Evolutionary conservation across 2,888 invertebrate genomes (phyloP).

Genomic region (Hetaerina titia): DNA sequence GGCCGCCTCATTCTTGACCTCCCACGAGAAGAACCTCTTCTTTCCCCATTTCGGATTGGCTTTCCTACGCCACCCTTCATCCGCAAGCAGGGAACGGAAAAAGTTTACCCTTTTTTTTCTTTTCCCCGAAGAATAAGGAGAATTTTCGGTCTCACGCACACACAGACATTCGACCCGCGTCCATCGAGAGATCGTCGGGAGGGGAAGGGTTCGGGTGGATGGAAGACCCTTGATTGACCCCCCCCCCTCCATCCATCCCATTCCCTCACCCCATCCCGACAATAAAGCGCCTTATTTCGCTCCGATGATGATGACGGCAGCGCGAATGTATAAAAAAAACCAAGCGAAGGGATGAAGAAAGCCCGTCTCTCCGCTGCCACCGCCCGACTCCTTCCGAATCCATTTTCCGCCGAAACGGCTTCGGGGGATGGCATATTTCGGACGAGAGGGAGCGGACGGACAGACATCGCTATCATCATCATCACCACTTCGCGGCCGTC

Average conservation of each 20-base stretch:
- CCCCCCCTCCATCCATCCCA: not conserved
- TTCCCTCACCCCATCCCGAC: not conserved
- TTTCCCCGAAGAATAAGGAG: not conserved
- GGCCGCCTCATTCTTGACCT: not conserved
- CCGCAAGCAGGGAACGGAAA: not conserved
- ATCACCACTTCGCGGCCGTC: not conserved
- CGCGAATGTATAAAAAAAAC: slow-evolving; percentile 9
- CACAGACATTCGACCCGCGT: not conserved
- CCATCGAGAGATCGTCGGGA: not conserved
- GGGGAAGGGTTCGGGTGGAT: not conserved
- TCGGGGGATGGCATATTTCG: not conserved
- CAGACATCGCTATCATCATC: not conserved
- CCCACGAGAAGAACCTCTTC: not conserved
- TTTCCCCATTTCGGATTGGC: not conserved
- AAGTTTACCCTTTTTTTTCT: not conserved
- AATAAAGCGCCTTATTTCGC: slow-evolving; percentile 39
- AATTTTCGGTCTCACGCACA: not conserved
- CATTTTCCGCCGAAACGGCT: not conserved
- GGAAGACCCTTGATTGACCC: not conserved
- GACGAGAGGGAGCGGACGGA: not conserved
- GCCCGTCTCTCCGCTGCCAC: not conserved
- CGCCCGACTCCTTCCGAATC: not conserved
- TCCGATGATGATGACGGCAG: slow-evolving; percentile 1
- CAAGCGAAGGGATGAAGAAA: not conserved
- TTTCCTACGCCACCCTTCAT: slow-evolving; percentile 1